phyloP scores from a whole-genome alignment of 2,113 vertebrate species.

The Varanus salvator region DNA sequence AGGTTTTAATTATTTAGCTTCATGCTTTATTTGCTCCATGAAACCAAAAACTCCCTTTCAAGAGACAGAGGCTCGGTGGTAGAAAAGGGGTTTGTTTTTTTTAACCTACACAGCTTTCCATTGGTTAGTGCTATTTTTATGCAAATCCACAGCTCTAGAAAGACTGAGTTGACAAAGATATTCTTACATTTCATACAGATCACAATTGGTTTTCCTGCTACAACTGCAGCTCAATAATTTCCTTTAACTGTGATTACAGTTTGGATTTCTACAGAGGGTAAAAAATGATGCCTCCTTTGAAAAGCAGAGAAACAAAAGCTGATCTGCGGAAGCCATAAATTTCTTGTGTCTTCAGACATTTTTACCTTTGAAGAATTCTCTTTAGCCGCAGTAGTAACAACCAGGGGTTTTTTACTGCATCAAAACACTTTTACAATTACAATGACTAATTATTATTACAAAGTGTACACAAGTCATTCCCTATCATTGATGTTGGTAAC shows the following conservation, averaged over 20 bases:
- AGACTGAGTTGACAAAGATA: slow-evolving; percentile 31
- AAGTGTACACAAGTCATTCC: not conserved
- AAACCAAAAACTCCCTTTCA: slow-evolving; percentile 53
- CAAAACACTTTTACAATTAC: not conserved
- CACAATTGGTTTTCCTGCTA: slow-evolving; percentile 38
- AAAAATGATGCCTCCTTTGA: slow-evolving; percentile 28
- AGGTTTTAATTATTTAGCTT: slow-evolving; percentile 66
- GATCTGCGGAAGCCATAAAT: not conserved
- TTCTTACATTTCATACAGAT: slow-evolving; percentile 44
- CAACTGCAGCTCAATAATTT: slow-evolving; percentile 38
- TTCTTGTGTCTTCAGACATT: not conserved
- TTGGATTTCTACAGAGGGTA: slow-evolving; percentile 27
- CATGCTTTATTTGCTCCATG: slow-evolving; percentile 45
- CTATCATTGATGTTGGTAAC: slow-evolving; percentile 25
- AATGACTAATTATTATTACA: not conserved
- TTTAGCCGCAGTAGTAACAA: not conserved
- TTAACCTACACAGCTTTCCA: slow-evolving; percentile 17
- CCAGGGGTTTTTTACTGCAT: slow-evolving; percentile 24
- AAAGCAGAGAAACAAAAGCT: not conserved
- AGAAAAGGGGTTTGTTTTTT: slow-evolving; percentile 25
- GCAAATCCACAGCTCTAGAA: slow-evolving; percentile 46
- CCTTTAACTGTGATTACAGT: not conserved
- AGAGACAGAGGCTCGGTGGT: not conserved
- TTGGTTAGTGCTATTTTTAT: slow-evolving; percentile 46
- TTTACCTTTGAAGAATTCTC: slow-evolving; percentile 3